Evolutionary conservation across 1,140 invertebrate genomes (phyloP).

Genomic region (Anthonomus grandis): DNA sequence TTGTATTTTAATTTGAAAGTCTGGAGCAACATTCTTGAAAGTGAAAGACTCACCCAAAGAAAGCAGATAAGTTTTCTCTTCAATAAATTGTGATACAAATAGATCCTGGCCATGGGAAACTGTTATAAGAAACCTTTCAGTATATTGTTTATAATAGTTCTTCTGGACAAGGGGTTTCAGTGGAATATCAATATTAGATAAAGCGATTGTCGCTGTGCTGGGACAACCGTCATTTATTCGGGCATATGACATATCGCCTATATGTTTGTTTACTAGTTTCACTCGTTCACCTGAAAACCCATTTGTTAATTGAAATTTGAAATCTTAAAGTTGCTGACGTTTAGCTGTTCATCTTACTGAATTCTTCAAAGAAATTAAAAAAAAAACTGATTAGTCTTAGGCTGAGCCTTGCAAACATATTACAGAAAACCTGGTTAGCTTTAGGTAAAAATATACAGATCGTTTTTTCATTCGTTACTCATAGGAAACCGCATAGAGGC

Average conservation of each 20-base stretch:
- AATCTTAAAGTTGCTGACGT: too few species aligned
- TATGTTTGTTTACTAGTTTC: conserved; percentile 15
- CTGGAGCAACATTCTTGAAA: conserved; percentile 8
- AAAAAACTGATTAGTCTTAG: too few species aligned
- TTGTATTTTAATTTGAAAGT: conserved; percentile 21
- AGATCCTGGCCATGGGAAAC: conserved; percentile 14
- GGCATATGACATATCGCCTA: conserved; percentile 10
- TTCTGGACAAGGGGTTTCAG: neutral
- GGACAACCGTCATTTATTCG: neutral
- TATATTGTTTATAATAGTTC: neutral
- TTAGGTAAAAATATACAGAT: too few species aligned
- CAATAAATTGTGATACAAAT: conserved; percentile 8
- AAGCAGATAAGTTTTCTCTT: neutral
- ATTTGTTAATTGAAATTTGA: too few species aligned
- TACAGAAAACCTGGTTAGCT: too few species aligned
- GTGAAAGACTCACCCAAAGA: conserved; percentile 4
- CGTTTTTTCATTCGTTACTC: too few species aligned
- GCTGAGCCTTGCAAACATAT: too few species aligned
- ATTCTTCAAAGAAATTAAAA: too few species aligned
- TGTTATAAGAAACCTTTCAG: conserved; percentile 14
- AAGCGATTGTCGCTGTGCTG: neutral
- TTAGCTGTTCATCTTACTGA: too few species aligned
- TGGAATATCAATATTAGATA: conserved; percentile 18
- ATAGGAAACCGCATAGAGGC: too few species aligned
- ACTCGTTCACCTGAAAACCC: conserved; percentile 21